Evolutionary conservation across 2,888 invertebrate genomes (phyloP), one percentile per base, ranked within the genome.

Genomic region (Oeneis ivallda): DNA sequence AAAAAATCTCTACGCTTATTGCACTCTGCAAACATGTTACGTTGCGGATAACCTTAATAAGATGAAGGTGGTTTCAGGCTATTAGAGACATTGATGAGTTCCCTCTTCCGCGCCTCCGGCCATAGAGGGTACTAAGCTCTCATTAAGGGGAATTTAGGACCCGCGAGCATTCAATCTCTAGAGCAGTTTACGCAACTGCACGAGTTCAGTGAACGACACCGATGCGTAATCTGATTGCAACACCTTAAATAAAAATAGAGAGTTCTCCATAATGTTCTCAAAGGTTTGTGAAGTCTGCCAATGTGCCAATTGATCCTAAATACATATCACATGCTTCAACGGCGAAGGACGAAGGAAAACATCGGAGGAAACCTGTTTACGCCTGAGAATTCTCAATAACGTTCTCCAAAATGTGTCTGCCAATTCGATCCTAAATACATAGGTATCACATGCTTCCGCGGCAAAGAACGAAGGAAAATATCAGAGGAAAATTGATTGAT

Each of bases 111-210:
- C 81, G 86, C 87, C 86, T 84, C 82, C 79, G 86, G 87, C 74
- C 82, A 84, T 69, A 79, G 72, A 82, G 85, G 85, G 83, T 78
- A 72, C 73, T 78, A 78, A 78, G 76, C 79, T 79, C 85, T 87
- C 87, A 88, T 89, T 89, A 87, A 83, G 80, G 79, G 81, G 81
- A 83, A 83, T 85, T 87, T 87, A 85, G 82, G 80, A 76, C 79
- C 80, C 78, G 76, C 78, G 78, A 79, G 78, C 77, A 83, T 83
- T 80, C 74, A 76, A 74, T 74, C 68, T 76, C 71, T 72, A 80
- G 74, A 78, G 72, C 74, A 79, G 77, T 83, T 83, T 81, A 78
- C 78, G 75, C 82, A 80, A 83, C 49, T 52, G 81, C 59, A 63
- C 59, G 63, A 75, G 68, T 76, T 74, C 72, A 76, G 65, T 67